Conservation (phyloP, 1,140 invertebrate genomes). For the Drosophila busckii region DNA sequence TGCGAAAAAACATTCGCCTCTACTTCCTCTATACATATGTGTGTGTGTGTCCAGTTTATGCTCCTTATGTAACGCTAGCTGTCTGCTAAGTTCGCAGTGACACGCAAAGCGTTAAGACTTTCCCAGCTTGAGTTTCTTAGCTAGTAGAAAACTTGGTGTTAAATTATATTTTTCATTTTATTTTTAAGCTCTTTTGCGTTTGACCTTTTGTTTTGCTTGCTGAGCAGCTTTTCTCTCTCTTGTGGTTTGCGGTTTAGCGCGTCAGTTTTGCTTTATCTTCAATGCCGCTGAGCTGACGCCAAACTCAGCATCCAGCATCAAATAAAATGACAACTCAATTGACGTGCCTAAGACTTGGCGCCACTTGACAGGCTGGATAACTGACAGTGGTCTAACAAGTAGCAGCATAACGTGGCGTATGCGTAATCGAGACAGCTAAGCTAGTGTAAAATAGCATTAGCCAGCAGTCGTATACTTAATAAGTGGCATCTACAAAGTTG, state of each 20-base stretch:
- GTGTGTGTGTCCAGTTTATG: conserved; percentile 34
- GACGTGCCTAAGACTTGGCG: conserved; percentile 59
- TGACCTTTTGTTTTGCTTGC: neutral
- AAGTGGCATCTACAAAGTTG: too few relatives aligned
- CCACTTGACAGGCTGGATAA: conserved; percentile 58
- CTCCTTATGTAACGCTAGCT: conserved; percentile 5
- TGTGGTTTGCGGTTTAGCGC: conserved; percentile 11
- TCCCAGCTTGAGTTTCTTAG: neutral
- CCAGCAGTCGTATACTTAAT: too few relatives aligned
- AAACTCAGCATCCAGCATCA: too few relatives aligned
- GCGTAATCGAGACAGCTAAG: conserved; percentile 21
- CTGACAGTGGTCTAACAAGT: conserved; percentile 60
- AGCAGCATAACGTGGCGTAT: conserved; percentile 7
- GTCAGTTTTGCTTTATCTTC: conserved; percentile 42
- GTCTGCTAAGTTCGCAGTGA: conserved; percentile 2
- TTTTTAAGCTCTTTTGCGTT: neutral
- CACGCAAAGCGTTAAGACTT: conserved; percentile 29
- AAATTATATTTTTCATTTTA: neutral
- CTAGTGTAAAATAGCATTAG: too few relatives aligned
- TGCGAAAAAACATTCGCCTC: conserved; percentile 46
- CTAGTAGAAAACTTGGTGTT: neutral
- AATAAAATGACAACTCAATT: conserved; percentile 70
- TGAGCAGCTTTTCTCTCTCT: neutral
- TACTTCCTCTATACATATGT: too few relatives aligned
- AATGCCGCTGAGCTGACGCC: conserved; percentile 54